Evolutionary conservation across 2,797 vertebrate genomes (phyloP).

Genomic region (Stomatorhinus walkeri): DNA sequence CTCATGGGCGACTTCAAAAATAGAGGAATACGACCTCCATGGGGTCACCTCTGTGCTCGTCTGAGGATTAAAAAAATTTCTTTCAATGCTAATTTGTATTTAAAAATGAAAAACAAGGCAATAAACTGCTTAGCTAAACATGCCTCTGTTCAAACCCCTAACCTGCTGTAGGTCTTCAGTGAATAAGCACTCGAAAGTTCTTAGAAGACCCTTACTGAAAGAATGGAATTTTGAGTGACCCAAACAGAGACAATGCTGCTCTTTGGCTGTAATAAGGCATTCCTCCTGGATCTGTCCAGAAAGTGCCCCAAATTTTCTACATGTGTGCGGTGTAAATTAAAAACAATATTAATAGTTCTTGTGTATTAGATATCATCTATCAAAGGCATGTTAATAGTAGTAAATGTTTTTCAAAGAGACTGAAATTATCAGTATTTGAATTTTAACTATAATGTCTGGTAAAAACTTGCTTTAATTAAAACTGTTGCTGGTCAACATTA

Average conservation of each 20-base stretch:
- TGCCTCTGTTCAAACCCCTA: constrained; percentile 42
- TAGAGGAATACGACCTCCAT: constrained; percentile 2
- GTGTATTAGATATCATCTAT: neutral
- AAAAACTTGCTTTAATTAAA: neutral
- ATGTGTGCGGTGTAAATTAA: neutral
- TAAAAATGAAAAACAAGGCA: constrained; percentile 47
- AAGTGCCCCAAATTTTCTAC: neutral
- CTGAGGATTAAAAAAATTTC: constrained; percentile 19
- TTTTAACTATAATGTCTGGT: neutral
- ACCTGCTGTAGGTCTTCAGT: constrained; percentile 51
- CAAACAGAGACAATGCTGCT: constrained; percentile 37
- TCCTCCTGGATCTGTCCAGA: neutral
- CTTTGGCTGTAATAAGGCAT: neutral
- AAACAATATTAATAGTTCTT: neutral
- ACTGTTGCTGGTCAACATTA: neutral
- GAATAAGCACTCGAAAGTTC: constrained; percentile 59
- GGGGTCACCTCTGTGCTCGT: constrained; percentile 47
- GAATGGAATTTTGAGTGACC: constrained; percentile 69
- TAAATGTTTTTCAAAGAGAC: neutral
- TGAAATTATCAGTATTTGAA: neutral
- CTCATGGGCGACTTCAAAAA: constrained; percentile 3
- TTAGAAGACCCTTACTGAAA: constrained; percentile 68
- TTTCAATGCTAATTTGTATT: constrained; percentile 62
- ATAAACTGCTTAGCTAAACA: constrained; percentile 19
- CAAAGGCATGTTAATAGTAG: neutral